Evolutionary conservation across 2,113 vertebrate genomes (phyloP).

Genomic region (Hepsetus odoe): DNA sequence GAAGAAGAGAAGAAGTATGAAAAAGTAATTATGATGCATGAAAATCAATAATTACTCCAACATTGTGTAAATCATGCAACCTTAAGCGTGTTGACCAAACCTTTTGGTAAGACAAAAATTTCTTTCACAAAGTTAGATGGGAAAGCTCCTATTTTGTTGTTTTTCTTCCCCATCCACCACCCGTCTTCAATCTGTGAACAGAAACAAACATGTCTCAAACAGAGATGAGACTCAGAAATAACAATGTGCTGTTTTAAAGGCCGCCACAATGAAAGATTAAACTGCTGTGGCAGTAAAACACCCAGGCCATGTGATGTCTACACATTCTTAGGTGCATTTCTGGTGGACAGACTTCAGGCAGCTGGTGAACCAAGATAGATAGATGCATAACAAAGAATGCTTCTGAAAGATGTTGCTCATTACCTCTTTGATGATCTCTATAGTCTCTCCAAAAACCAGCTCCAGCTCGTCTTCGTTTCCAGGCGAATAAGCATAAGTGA

Average conservation of each 20-base stretch:
- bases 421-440: slow-evolving; percentile 85
- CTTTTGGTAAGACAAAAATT: slow-evolving; percentile 73
- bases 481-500: slow-evolving; percentile 73
- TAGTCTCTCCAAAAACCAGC: slow-evolving; percentile 77
- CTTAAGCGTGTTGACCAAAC: too few species aligned
- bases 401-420: slow-evolving; percentile 36
- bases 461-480: slow-evolving; percentile 78
- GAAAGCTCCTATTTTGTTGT: slow-evolving; percentile 82
- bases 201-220: not conserved
- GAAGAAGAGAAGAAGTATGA: not conserved
- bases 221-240: not conserved
- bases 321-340: not conserved
- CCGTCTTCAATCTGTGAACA: slow-evolving; percentile 86
- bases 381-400: not conserved
- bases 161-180: slow-evolving; percentile 88
- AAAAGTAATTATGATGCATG: not conserved
- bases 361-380: not conserved
- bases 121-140: slow-evolving; percentile 90
- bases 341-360: not conserved
- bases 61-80: too few species aligned
- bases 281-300: not conserved
- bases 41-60: not conserved
- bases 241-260: too few species aligned
- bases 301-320: not conserved
- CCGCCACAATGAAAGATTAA: too few species aligned